Evolutionary conservation across 1,140 invertebrate species (phyloP), one percentile per base, ranked within the genome.

Genomic region (honey bee (Apis mellifera)): DNA sequence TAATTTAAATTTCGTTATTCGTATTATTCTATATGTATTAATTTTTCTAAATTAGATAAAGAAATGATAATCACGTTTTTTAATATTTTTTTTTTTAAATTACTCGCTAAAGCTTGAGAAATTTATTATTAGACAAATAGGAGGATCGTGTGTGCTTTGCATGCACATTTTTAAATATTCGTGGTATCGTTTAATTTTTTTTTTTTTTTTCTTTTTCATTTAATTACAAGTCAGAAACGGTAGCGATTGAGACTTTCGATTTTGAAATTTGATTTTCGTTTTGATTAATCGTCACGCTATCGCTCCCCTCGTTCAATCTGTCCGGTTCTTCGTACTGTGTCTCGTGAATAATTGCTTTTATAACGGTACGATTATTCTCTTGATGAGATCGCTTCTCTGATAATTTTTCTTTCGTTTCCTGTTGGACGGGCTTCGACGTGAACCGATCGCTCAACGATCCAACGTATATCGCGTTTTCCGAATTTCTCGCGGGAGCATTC

Each of bases 381-480:
- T 48, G 9, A 19, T 83, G 3, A n/a, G 68, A 42, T 69, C 15
- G 12, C 11, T 70, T 50, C 19, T 64, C 42, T 23, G 66, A 9
- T 60, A 78, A 57, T 8, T 32, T 13, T 12, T 1, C 0, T 5
- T 26, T 26, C 26, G 9, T 60, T 17, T n/a, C 62, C 60, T 1
- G 17, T 23, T n/a, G 71, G 4, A 59, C 12, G 21, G 60, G 65
- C 57, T 66, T 89, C 84, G 13, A 15, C 12, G 57, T 19, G 52
- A 87, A 93, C 8, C 89, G 90, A 69, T 91, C 73, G 0, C 89
- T 91, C 19, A 92, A 57, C 0, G 85, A 32, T 8, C 57, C 59
- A 15, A 68, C 81, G 54, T 89, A 93, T 64, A 90, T 70, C 4
- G 90, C 86, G 15, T n/a, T 60, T 74, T 93, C 91, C 1, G 32